Conservation (phyloP, 2,113 vertebrate genomes). For the Eleginops maclovinus region DNA sequence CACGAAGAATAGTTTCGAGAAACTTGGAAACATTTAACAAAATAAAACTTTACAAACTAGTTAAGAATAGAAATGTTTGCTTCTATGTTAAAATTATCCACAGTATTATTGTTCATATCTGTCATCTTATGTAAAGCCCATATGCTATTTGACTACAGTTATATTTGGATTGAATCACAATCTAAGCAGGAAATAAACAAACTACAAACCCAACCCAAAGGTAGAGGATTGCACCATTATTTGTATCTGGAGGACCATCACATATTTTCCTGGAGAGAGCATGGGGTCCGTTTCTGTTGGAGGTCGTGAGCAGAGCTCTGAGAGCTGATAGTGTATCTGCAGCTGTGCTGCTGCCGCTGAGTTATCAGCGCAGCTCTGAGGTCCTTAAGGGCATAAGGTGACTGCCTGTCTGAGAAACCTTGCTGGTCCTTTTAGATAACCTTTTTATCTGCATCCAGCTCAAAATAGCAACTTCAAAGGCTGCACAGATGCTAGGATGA, state of each 20-base stretch:
- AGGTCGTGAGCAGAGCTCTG: conserved; percentile 27
- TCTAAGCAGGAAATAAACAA: conserved; percentile 4
- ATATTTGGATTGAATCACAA: background rate
- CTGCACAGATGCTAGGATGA: conserved; percentile 19
- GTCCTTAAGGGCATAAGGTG: conserved; percentile 61
- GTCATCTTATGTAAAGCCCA: background rate
- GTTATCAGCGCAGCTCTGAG: conserved; percentile 69
- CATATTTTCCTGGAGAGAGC: conserved; percentile 14
- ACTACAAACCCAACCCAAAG: too few species aligned
- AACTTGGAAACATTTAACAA: too few species aligned
- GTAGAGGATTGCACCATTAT: background rate
- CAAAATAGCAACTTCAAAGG: conserved; percentile 59
- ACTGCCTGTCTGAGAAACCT: conserved; percentile 56
- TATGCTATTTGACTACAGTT: background rate
- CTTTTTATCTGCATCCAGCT: conserved; percentile 65
- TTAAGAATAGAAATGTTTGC: too few species aligned
- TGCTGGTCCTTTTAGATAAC: conserved; percentile 68
- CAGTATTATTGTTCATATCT: background rate
- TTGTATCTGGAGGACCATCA: conserved; percentile 31
- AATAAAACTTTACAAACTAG: too few species aligned
- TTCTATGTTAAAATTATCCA: background rate
- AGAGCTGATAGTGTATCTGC: conserved; percentile 68
- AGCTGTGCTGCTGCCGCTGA: conserved; percentile 31
- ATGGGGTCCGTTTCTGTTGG: conserved; percentile 14
- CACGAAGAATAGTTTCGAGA: too few species aligned